Evolutionary conservation across 2,797 vertebrate genomes (phyloP).

Genomic region (Clarias pachynema): DNA sequence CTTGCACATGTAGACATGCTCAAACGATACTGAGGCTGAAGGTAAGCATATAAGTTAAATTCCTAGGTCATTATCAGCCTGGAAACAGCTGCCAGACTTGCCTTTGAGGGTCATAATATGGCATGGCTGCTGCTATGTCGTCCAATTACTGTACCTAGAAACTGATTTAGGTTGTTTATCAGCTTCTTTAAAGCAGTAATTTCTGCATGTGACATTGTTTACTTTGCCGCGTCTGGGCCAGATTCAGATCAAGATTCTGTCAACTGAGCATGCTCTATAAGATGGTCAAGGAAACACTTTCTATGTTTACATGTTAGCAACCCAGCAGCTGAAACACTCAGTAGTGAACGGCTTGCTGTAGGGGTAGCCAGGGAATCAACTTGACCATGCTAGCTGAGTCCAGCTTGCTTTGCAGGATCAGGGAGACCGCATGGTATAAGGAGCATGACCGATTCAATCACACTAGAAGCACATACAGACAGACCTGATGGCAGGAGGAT

Average conservation of each 20-base stretch:
- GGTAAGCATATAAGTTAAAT: background rate
- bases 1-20: background rate
- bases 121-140: background rate
- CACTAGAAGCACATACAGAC: background rate
- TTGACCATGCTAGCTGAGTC: constrained; percentile 1
- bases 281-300: background rate
- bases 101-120: no score
- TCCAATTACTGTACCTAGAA: background rate
- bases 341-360: background rate
- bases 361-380: background rate
- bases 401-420: background rate
- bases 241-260: background rate
- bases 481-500: background rate
- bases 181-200: constrained; percentile 4
- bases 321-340: background rate
- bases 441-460: background rate
- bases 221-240: background rate
- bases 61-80: background rate
- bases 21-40: background rate
- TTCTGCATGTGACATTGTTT: background rate
- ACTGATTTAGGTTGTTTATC: background rate
- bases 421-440: background rate
- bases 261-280: no score
- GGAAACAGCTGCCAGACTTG: background rate
- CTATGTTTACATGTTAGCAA: background rate